Base-by-base conservation (phyloP, 1,140 invertebrate species). In the Trachelipus rathkii region DNA sequence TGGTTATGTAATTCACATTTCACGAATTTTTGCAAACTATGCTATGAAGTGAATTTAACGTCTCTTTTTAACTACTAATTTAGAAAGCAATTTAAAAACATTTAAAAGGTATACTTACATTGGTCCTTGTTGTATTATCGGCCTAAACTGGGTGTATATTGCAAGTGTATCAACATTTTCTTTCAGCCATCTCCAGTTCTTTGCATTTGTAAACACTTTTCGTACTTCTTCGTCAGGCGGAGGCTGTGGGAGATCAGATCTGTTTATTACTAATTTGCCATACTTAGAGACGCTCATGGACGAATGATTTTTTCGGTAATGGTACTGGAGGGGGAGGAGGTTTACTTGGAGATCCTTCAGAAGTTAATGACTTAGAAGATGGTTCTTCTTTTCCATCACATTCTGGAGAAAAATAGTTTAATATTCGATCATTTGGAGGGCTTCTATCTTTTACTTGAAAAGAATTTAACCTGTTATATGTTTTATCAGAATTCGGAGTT, bases 101-200 rank as follows among this genome's bases (percentile, higher is more conserved):
- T 66, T 24, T 23, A 13, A 15, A 60, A 19, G 21, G 60, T 3
- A 24, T 73, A 81, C 79, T 81, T 72, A 81, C 79, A 78, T 77
- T 33, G 79, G 79, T 72, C 79, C 79, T 66, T 77, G 77, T 33
- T 81, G 79, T 45, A 81, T 81, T 44, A 75, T 72, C n/a, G 79
- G 79, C 2, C 79, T 50, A 11, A 81, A 67, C 71, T 81, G 79
- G 1, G 79, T 81, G 70, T 81, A 81, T 15, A 81, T 44, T 23
- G 77, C 75, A n/a, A 81, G 44, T 0, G 79, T 78, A 46, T 81
- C 79, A 10, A 69, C 68, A n/a, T 60, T 44, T n/a, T 77, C 72
- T 21, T 68, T 44, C 24, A 81, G 46, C n/a, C 74, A 73, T 13
- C 79, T 74, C 79, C 79, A 81, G 50, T 77, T 73, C 60, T 78